phyloP scores from a whole-genome alignment of 1,140 invertebrate genomes.

The Drosophila nasuta region DNA sequence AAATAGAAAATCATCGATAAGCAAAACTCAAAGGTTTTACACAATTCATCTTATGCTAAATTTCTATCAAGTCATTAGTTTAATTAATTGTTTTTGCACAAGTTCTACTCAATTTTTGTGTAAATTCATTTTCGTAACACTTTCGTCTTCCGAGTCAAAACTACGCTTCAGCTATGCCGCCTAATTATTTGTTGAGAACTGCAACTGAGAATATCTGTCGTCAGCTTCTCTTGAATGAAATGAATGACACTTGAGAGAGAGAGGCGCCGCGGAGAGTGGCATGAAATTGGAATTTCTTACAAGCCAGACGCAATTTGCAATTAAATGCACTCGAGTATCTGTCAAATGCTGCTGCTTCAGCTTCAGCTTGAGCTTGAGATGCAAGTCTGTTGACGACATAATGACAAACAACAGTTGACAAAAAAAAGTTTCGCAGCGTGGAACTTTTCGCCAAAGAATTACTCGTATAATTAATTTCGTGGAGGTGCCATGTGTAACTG shows the following conservation, averaged over 20 bases:
- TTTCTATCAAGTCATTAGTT: conserved; percentile 74
- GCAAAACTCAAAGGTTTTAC: conserved; percentile 40
- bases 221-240: conserved; percentile 10
- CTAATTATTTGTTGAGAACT: conserved; percentile 24
- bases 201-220: conserved; percentile 23
- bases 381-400: conserved; percentile 29
- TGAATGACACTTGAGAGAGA: conserved; percentile 45
- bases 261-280: conserved; percentile 37
- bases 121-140: conserved; percentile 63
- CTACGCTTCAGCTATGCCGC: neutral
- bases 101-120: conserved; percentile 57
- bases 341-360: conserved; percentile 23
- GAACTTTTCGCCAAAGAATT: conserved; percentile 37
- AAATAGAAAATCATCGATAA: conserved; percentile 14
- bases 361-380: conserved; percentile 7
- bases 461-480: conserved; percentile 54
- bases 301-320: conserved; percentile 33
- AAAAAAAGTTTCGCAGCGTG: conserved; percentile 55
- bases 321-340: conserved; percentile 58
- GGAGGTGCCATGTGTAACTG: conserved; percentile 39
- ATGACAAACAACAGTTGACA: conserved; percentile 71
- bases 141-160: conserved; percentile 52
- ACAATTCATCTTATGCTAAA: conserved; percentile 45
- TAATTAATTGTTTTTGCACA: conserved; percentile 72
- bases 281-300: conserved; percentile 54